Percentiles rank a stretch among this genome's conserved stretches.
These are phyloP conservation scores for Trochalopteron elliotii DNA, from an alignment of 2,113 vertebrate genomes.

Conservation along the genomic window DNA sequence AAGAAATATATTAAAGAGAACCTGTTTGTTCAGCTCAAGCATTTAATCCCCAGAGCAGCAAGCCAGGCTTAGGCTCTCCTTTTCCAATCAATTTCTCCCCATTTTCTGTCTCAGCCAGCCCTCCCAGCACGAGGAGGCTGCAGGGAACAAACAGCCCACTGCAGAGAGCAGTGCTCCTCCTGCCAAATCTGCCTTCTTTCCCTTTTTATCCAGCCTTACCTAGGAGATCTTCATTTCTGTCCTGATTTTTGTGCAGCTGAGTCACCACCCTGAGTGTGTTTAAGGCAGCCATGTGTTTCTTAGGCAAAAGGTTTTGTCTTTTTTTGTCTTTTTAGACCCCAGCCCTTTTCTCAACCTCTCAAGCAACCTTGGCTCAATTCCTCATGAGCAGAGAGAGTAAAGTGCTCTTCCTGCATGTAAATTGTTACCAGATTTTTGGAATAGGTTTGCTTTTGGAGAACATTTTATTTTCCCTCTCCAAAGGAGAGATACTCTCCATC, in stretches of 20 bases:
- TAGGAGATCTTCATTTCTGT: background rate
- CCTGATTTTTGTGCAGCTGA: slow-evolving; percentile 18
- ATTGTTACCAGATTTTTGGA: slow-evolving; percentile 66
- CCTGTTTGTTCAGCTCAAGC: slow-evolving; percentile 41
- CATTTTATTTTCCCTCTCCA: background rate
- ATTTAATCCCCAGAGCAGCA: slow-evolving; percentile 6
- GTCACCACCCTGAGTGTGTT: background rate
- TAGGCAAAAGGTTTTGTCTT: background rate
- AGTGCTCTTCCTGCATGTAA: slow-evolving; percentile 47
- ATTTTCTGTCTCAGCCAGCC: background rate
- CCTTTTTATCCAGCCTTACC: background rate
- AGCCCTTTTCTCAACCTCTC: slow-evolving; percentile 4
- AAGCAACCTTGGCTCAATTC: slow-evolving; percentile 2
- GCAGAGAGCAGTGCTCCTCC: background rate
- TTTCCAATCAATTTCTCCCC: background rate
- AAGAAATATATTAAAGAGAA: slow-evolving; percentile 25
- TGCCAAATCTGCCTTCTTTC: background rate
- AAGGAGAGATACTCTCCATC: background rate
- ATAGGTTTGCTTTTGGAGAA: slow-evolving; percentile 5
- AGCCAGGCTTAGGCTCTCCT: background rate
- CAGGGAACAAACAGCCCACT: background rate
- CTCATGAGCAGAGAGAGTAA: background rate
- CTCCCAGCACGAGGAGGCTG: background rate
- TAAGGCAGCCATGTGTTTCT: background rate
- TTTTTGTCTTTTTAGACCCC: background rate